Percentiles rank a stretch among this genome's conserved stretches.
These are phyloP conservation scores for Hedychridium roseum DNA, from an alignment of 2,888 invertebrate species.

Conservation along the genomic window DNA sequence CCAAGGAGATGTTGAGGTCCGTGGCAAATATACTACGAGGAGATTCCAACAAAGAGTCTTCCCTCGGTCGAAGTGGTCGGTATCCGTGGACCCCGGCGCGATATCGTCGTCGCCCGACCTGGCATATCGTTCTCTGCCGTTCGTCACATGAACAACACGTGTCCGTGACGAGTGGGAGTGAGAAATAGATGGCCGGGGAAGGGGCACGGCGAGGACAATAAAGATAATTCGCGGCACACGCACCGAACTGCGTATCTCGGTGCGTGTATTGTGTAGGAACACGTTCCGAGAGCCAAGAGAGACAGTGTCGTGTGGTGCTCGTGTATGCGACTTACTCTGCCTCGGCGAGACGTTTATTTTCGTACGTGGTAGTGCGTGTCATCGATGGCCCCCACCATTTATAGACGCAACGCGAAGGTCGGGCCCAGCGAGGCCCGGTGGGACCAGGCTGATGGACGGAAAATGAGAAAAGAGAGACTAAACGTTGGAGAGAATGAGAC, in stretches of 20 bases:
- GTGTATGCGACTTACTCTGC: background rate
- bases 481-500: too few species aligned
- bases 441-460: background rate
- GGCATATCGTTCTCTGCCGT: conserved; percentile 20
- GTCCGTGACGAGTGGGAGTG: too few species aligned
- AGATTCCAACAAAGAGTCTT: too few species aligned
- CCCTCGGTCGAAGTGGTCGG: too few species aligned
- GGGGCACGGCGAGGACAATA: conserved; percentile 23
- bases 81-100: too few species aligned
- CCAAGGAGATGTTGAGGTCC: too few species aligned
- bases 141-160: conserved; percentile 27
- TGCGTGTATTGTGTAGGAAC: background rate
- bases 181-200: conserved; percentile 11
- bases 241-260: background rate
- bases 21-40: too few species aligned
- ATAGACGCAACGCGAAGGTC: background rate
- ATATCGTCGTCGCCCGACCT: conserved; percentile 5
- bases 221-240: conserved; percentile 29
- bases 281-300: background rate
- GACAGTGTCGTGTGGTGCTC: background rate
- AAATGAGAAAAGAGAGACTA: too few species aligned
- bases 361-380: conserved; percentile 9
- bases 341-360: conserved; percentile 14
- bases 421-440: background rate
- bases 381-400: conserved; percentile 8